Base-by-base conservation (phyloP, 2,888 invertebrate species). In the Yponomeuta sedellus region DNA sequence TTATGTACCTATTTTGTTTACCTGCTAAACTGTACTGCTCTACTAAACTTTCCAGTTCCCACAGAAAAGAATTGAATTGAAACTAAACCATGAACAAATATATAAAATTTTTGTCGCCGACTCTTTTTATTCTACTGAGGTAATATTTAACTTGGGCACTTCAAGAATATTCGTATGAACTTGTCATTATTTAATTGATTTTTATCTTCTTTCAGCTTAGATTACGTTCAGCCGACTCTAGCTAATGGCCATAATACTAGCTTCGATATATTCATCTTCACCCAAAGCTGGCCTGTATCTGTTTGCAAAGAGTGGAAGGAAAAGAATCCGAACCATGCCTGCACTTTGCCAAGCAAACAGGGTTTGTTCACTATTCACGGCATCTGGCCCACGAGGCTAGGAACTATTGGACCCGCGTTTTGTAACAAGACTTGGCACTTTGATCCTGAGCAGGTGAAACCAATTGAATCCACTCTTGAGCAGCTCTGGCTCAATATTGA, bases 211-310 rank as follows among this genome's bases (percentile, higher is more conserved):
- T 77, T 69, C 67, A 78, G 78, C 66, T 65, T 74, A 34, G 66
- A 67, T 63, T 69, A 34, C 34, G 34, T 68, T 59, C 22, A 52
- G 44, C 16, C 44, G 12, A 52, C 44, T 16, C 44, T 52, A 52
- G 44, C 44, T 16, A 52, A 16, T 0, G 44, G 4, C 16, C 44
- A 12, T 52, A 52, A 52, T 8, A 52, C 44, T 3, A 52, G 44
- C 16, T 52, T 52, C 12, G 96, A 97, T 78, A 82, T 95, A 61
- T 75, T 97, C 10, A 93, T 97, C 68, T 97, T 96, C 76, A 95
- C 96, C 0, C 96, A 97, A 80, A 93, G 93, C 73, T 97, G 96
- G 96, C 96, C 96, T 0, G 89, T 92, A 58, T 94, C 95, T 0
- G 77, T 94, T 2, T 97, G 97, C 75, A 92, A 92, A 59, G 89